Evolutionary conservation across 1,140 invertebrate genomes (phyloP).

Genomic region (Aporrectodea caliginosa): DNA sequence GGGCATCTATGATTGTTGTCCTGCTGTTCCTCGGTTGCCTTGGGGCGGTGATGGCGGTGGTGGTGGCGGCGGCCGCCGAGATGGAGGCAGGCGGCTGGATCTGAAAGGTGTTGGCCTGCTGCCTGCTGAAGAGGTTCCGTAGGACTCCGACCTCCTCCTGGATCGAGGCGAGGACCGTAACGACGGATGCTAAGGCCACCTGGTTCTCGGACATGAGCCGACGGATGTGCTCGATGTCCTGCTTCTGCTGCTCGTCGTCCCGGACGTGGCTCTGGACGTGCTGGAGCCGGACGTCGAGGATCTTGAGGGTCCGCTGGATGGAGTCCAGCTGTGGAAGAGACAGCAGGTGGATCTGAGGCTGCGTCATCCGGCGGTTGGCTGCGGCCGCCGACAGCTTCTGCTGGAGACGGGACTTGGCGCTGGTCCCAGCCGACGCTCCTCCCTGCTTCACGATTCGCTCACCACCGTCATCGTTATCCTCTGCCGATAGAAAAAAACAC

Average conservation of each 20-base stretch:
- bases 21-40: too few species aligned
- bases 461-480: not conserved
- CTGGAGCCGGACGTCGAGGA: constrained; percentile 53
- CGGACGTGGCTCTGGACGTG: constrained; percentile 53
- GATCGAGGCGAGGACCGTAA: constrained; percentile 51
- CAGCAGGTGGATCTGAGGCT: constrained; percentile 48
- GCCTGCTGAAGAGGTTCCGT: constrained; percentile 12
- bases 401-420: not conserved
- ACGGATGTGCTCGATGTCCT: constrained; percentile 53
- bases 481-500: too few species aligned
- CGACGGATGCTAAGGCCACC: constrained; percentile 52
- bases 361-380: constrained; percentile 13
- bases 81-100: constrained; percentile 13
- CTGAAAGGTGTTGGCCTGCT: constrained; percentile 25
- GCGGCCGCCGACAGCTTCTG: not conserved
- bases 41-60: too few species aligned
- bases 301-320: constrained; percentile 53
- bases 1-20: too few species aligned
- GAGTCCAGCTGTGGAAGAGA: constrained; percentile 54
- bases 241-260: constrained; percentile 49
- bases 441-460: not conserved
- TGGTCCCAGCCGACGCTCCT: not conserved
- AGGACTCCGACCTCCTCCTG: constrained; percentile 36
- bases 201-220: constrained; percentile 53
- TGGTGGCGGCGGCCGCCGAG: too few species aligned